Percentiles rank a stretch among this genome's conserved stretches.
phyloP scores from a whole-genome alignment of 2,113 vertebrate species.

The Natator depressus region DNA sequence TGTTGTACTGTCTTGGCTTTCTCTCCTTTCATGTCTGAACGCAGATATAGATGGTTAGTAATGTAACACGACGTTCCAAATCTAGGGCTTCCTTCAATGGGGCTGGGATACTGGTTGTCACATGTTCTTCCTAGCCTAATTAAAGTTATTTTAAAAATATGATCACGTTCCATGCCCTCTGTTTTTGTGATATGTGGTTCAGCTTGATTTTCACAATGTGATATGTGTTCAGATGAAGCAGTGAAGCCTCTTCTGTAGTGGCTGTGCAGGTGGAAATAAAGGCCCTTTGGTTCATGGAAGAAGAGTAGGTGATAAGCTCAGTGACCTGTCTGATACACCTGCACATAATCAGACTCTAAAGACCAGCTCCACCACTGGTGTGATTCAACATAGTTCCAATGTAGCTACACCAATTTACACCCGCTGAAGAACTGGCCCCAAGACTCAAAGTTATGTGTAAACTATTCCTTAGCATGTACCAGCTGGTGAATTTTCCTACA shows the following conservation, averaged over 20 bases:
- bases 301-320: neutral
- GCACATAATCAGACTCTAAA: neutral
- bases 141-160: fast-evolving
- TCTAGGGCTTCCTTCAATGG: fast-evolving
- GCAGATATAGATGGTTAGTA: neutral
- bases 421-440: fast-evolving
- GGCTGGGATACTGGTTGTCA: neutral
- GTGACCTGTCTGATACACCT: fast-evolving
- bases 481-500: neutral
- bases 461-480: fast-evolving
- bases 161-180: neutral
- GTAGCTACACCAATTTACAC: neutral
- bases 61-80: fast-evolving
- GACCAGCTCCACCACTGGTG: neutral
- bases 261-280: neutral
- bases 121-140: neutral
- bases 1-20: fast-evolving
- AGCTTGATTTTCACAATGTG: neutral
- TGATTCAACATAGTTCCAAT: neutral
- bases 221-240: neutral
- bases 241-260: neutral
- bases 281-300: neutral
- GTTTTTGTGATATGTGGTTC: neutral
- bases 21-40: neutral
- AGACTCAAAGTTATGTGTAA: fast-evolving